These are phyloP conservation scores for Pluvialis apricaria DNA, from an alignment of 2,113 vertebrate genomes.

Conservation along the genomic window DNA sequence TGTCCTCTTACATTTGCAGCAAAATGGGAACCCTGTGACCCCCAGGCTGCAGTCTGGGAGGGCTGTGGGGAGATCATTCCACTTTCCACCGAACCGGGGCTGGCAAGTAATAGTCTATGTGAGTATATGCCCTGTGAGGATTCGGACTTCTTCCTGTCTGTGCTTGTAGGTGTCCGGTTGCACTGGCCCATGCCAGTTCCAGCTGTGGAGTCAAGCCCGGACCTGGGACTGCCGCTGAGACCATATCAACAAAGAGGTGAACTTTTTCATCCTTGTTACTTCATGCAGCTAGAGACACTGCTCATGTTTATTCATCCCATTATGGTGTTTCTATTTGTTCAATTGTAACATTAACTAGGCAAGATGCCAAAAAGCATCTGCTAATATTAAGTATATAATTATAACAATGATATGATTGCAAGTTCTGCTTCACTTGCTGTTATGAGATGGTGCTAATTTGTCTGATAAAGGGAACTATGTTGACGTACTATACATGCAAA, in stretches of 20 bases:
- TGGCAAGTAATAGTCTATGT: not conserved
- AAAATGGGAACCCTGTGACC: fast-evolving
- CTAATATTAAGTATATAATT: not conserved
- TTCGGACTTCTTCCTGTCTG: not conserved
- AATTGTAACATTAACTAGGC: not conserved
- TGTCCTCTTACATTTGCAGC: not conserved
- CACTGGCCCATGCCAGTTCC: not conserved
- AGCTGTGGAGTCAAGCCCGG: not conserved
- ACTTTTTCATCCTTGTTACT: not conserved
- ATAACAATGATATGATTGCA: not conserved
- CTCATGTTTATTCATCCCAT: not conserved
- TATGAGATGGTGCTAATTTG: not conserved
- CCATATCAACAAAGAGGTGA: not conserved
- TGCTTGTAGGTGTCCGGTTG: not conserved
- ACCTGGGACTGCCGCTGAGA: not conserved
- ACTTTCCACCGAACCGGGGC: not conserved
- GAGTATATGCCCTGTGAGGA: too few species aligned
- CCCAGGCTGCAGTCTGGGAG: not conserved
- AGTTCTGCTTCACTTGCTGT: not conserved
- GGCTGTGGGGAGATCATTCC: not conserved
- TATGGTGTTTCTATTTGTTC: not conserved
- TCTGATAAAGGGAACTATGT: not conserved
- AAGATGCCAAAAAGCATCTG: not conserved
- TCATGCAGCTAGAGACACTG: not conserved
- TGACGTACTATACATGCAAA: fast-evolving